Percentiles rank a stretch among this genome's conserved stretches.
phyloP scores from a whole-genome alignment of 2,888 invertebrate species.

The Eledona agricola region DNA sequence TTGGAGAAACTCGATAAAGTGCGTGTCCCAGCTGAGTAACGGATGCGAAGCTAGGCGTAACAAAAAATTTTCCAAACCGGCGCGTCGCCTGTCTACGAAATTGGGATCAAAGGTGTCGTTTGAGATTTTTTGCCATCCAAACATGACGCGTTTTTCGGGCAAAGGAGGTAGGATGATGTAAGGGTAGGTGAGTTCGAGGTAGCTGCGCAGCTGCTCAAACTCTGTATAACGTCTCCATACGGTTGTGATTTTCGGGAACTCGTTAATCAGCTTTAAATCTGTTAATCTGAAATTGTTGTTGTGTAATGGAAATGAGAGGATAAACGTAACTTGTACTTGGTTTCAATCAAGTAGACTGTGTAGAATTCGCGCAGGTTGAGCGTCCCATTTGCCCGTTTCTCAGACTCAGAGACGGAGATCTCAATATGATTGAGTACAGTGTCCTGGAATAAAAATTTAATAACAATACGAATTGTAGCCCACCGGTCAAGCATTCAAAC shows the following conservation, averaged over 20 bases:
- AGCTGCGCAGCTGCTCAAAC: constrained; percentile 81
- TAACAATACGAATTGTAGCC: too few species aligned
- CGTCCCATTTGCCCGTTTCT: constrained; percentile 78
- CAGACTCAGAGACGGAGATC: constrained; percentile 79
- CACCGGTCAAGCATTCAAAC: too few species aligned
- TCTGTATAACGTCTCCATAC: constrained; percentile 86
- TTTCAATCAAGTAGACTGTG: constrained; percentile 81
- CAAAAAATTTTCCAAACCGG: constrained; percentile 83
- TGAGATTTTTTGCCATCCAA: constrained; percentile 79
- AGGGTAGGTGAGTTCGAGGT: constrained; percentile 81
- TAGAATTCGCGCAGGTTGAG: constrained; percentile 79
- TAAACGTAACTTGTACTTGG: constrained; percentile 68
- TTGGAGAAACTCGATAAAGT: constrained; percentile 81
- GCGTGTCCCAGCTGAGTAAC: constrained; percentile 75
- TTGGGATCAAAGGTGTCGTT: constrained; percentile 85
- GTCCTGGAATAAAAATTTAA: constrained; percentile 65
- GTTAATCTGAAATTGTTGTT: constrained; percentile 66
- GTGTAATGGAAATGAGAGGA: not conserved
- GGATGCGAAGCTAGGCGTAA: constrained; percentile 80
- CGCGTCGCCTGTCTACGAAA: constrained; percentile 83
- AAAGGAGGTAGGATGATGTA: constrained; percentile 81
- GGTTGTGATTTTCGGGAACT: constrained; percentile 71
- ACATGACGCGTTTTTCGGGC: constrained; percentile 80
- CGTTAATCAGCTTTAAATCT: constrained; percentile 68
- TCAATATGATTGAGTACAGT: constrained; percentile 75